These are phyloP conservation scores for Carpatolechia fugitivella DNA, from an alignment of 2,888 invertebrate genomes.

Conservation along the genomic window DNA sequence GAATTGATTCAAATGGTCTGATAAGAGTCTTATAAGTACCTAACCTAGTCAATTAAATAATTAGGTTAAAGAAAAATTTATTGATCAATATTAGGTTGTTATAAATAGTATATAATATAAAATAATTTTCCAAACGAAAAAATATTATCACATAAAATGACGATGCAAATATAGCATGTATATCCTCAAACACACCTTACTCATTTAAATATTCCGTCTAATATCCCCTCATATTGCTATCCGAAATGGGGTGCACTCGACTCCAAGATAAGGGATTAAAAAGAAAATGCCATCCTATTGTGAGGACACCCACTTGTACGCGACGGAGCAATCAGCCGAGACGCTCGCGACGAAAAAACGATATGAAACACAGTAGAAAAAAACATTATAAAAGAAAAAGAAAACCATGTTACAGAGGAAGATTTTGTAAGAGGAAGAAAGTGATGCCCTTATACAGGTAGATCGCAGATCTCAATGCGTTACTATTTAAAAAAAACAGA, in stretches of 20 bases:
- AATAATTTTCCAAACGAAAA: background rate
- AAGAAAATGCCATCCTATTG: slow-evolving; percentile 60
- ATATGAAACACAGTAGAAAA: slow-evolving; percentile 39
- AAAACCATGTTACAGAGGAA: slow-evolving; percentile 37
- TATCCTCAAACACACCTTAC: slow-evolving; percentile 36
- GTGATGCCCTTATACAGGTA: slow-evolving; percentile 35
- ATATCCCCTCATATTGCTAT: slow-evolving; percentile 31
- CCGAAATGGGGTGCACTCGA: slow-evolving; percentile 33
- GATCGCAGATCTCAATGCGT: slow-evolving; percentile 28
- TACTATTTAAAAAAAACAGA: too few relatives aligned
- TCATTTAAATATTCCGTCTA: slow-evolving; percentile 53
- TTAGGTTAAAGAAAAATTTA: too few relatives aligned
- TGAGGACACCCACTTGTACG: slow-evolving; percentile 42
- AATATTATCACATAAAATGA: background rate
- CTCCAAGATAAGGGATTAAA: slow-evolving; percentile 60
- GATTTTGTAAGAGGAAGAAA: slow-evolving; percentile 20
- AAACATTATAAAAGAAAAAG: slow-evolving; percentile 40
- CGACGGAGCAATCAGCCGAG: slow-evolving; percentile 51
- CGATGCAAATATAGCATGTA: background rate
- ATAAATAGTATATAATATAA: too few relatives aligned
- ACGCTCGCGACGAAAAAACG: slow-evolving; percentile 41
- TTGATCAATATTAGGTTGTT: too few relatives aligned
- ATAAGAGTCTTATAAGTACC: too few relatives aligned
- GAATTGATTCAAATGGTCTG: too few relatives aligned
- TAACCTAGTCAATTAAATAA: too few relatives aligned